A percentile compares a stretch with the other conserved stretches of the same genome.
Conservation (phyloP, 2,888 invertebrate species). For the Dolichomitus sp. region DNA sequence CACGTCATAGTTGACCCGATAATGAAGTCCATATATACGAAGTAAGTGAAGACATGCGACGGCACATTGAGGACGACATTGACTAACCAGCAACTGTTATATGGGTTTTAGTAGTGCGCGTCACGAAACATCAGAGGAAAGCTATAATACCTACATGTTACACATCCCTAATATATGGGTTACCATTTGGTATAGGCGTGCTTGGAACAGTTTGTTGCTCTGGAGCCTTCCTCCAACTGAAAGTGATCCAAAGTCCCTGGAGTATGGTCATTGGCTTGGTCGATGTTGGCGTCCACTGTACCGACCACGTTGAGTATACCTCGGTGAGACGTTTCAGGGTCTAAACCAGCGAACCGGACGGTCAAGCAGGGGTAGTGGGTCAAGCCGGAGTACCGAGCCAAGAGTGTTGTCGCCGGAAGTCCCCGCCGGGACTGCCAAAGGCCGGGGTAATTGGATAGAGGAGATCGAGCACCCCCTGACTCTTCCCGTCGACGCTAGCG, state of each 20-base stretch:
- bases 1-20: slow-evolving; percentile 50
- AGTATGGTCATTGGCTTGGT: slow-evolving; percentile 43
- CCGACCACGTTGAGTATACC: slow-evolving; percentile 76
- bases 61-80: slow-evolving; percentile 44
- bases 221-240: slow-evolving; percentile 5
- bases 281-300: slow-evolving; percentile 15
- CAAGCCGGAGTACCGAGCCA: slow-evolving; percentile 74
- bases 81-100: slow-evolving; percentile 40
- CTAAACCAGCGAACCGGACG: slow-evolving; percentile 44
- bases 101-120: slow-evolving; percentile 30
- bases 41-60: slow-evolving; percentile 17
- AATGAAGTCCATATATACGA: slow-evolving; percentile 16
- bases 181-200: slow-evolving; percentile 20
- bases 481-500: slow-evolving; percentile 54
- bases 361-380: slow-evolving; percentile 77
- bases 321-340: slow-evolving; percentile 74
- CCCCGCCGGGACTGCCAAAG: slow-evolving; percentile 77
- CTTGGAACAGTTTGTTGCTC: slow-evolving; percentile 30
- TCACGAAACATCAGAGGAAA: slow-evolving; percentile 47
- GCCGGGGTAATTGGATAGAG: slow-evolving; percentile 84
- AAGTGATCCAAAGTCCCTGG: slow-evolving; percentile 23
- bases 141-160: not conserved
- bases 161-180: slow-evolving; percentile 11
- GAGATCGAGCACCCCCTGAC: slow-evolving; percentile 75
- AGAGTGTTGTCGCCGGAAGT: slow-evolving; percentile 79